Conservation (phyloP, 2,888 invertebrate species). For the Drosophila nr. medialis region DNA sequence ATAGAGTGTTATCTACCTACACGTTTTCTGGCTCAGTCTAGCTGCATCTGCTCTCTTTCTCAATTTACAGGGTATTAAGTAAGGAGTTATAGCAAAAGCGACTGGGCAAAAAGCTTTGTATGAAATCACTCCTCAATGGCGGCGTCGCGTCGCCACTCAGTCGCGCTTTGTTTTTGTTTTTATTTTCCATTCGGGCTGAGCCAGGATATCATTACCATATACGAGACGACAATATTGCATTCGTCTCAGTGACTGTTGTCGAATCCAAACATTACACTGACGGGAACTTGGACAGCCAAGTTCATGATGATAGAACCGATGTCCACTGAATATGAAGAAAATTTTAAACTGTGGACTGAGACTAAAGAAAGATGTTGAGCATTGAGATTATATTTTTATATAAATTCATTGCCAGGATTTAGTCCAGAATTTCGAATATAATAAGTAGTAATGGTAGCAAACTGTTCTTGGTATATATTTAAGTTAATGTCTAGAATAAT, state of each 20-base stretch:
- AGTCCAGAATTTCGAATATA: not conserved
- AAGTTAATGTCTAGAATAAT: too few relatives aligned
- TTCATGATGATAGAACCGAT: conserved; percentile 12
- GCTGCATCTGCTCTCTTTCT: not conserved
- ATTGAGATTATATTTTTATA: not conserved
- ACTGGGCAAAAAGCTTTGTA: conserved; percentile 34
- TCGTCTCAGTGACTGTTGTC: conserved; percentile 46
- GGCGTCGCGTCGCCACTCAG: conserved; percentile 73
- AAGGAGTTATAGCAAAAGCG: conserved; percentile 23
- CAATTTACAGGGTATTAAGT: conserved; percentile 40
- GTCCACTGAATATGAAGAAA: not conserved
- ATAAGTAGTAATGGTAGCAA: not conserved
- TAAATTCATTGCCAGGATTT: not conserved
- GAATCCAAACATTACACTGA: conserved; percentile 40
- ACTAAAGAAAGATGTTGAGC: not conserved
- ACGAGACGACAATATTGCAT: conserved; percentile 62
- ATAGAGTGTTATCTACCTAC: too few relatives aligned
- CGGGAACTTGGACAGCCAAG: conserved; percentile 31
- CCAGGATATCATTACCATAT: conserved; percentile 80
- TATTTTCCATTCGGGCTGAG: conserved; percentile 36
- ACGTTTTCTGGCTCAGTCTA: not conserved
- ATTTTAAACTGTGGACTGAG: not conserved
- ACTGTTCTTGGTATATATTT: not conserved
- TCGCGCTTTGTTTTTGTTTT: conserved; percentile 61
- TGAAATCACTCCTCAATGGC: conserved; percentile 65